Evolutionary conservation across 1,140 invertebrate genomes (phyloP).

Genomic region (Lepidurus couesii): DNA sequence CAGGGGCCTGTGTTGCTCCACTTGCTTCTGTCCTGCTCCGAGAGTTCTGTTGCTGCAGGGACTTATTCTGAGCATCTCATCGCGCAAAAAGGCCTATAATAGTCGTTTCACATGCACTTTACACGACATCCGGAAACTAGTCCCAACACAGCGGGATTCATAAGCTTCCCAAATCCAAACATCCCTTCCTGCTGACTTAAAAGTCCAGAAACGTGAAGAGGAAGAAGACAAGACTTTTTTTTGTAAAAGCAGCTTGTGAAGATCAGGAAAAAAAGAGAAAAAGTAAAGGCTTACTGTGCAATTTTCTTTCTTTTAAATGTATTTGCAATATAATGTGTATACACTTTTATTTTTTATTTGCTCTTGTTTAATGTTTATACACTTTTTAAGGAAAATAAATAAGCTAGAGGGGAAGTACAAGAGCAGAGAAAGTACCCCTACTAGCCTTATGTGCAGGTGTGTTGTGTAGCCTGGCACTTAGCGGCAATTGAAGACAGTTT

Average conservation of each 20-base stretch:
- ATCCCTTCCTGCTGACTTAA: not conserved
- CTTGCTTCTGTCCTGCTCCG: conserved; percentile 7
- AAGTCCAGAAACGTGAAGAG: not conserved
- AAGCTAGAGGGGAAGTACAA: no score
- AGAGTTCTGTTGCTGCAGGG: not conserved
- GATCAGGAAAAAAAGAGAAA: no score
- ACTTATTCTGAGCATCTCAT: not conserved
- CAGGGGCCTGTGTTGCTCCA: conserved; percentile 3
- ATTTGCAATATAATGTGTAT: no score
- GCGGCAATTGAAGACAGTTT: not conserved
- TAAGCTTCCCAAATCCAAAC: not conserved
- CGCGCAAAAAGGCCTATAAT: not conserved
- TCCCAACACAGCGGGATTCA: not conserved
- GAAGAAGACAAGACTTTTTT: not conserved
- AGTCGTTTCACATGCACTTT: conserved; percentile 1
- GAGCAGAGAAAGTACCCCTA: no score
- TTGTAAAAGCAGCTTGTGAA: not conserved
- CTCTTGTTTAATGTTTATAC: no score
- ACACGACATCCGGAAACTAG: conserved; percentile 1
- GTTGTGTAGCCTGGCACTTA: not conserved
- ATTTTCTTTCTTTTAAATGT: no score
- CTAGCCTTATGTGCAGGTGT: not conserved
- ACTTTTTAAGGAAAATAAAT: no score
- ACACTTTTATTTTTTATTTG: no score
- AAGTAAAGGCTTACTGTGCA: no score